A percentile compares a stretch with the other conserved stretches of the same genome.
Conservation (phyloP, 2,113 vertebrate species). For the Callocephalon fimbriatum region DNA sequence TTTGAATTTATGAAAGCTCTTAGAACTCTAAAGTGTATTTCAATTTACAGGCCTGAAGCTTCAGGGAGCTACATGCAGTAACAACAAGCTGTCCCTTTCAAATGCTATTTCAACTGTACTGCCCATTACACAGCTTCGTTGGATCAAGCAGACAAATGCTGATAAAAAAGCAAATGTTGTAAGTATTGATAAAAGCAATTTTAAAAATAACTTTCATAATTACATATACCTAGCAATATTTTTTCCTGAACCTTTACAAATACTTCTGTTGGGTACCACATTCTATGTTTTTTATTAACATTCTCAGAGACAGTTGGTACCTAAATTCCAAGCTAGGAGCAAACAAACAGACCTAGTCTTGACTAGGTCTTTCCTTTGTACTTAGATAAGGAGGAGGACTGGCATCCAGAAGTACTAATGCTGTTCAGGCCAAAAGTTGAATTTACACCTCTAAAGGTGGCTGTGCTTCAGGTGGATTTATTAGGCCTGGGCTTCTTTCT, state of each 20-base stretch:
- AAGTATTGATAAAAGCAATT: conserved; percentile 15
- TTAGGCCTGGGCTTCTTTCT: not conserved
- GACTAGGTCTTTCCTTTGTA: not conserved
- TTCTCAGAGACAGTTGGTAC: not conserved
- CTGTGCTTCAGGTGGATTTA: not conserved
- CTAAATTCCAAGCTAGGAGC: not conserved
- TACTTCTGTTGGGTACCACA: accelerated
- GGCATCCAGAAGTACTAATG: not conserved
- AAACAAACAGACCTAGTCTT: not conserved
- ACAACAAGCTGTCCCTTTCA: conserved; percentile 95
- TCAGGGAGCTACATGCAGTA: conserved; percentile 91
- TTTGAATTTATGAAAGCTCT: not conserved
- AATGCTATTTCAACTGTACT: conserved; percentile 93
- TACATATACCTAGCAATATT: not conserved
- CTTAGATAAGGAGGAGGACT: not conserved
- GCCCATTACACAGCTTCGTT: conserved; percentile 94
- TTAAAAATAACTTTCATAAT: not conserved
- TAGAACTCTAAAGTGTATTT: not conserved
- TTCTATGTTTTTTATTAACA: not conserved
- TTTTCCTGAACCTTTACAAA: not conserved
- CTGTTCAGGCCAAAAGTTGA: not conserved
- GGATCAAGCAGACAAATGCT: conserved; percentile 88
- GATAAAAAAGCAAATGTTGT: conserved; percentile 92
- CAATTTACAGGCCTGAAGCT: conserved; percentile 86
- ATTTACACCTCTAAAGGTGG: not conserved